These are phyloP conservation scores for Agonopterix heracliana DNA, from an alignment of 2,888 invertebrate species.

Conservation along the genomic window DNA sequence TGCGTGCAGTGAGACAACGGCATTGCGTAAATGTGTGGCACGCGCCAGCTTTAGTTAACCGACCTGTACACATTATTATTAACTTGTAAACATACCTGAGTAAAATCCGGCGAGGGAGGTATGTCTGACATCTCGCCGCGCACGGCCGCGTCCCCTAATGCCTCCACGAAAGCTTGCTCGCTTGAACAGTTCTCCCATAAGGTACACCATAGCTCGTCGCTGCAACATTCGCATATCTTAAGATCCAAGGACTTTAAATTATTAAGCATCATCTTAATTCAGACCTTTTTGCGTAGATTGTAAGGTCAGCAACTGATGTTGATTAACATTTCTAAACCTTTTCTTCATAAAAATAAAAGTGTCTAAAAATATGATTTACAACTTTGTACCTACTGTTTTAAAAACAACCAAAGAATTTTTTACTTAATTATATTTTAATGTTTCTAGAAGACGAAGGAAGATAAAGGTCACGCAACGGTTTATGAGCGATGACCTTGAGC, in stretches of 20 bases:
- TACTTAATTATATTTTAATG: neutral
- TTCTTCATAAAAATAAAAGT: no score
- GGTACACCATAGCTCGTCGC: constrained; percentile 57
- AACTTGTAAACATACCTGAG: constrained; percentile 54
- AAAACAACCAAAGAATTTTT: neutral
- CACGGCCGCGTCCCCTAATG: constrained; percentile 80
- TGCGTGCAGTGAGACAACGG: no score
- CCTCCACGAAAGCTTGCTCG: constrained; percentile 76
- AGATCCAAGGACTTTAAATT: neutral
- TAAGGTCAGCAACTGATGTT: no score
- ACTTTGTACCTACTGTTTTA: no score
- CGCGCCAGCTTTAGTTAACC: no score
- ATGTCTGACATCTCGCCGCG: constrained; percentile 75
- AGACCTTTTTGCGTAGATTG: no score
- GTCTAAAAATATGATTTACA: no score
- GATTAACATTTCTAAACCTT: no score
- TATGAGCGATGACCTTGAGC: neutral
- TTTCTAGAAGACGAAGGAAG: neutral
- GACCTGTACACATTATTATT: no score
- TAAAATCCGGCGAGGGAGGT: constrained; percentile 74
- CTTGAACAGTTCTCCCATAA: constrained; percentile 67
- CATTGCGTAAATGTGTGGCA: no score
- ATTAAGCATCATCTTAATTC: no score
- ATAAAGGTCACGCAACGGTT: neutral
- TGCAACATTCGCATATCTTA: constrained; percentile 15